Percentiles rank a stretch among this genome's conserved stretches.
These are phyloP conservation scores for Gymnopithys bicolor DNA, from an alignment of 2,797 vertebrate genomes.

Conservation along the genomic window DNA sequence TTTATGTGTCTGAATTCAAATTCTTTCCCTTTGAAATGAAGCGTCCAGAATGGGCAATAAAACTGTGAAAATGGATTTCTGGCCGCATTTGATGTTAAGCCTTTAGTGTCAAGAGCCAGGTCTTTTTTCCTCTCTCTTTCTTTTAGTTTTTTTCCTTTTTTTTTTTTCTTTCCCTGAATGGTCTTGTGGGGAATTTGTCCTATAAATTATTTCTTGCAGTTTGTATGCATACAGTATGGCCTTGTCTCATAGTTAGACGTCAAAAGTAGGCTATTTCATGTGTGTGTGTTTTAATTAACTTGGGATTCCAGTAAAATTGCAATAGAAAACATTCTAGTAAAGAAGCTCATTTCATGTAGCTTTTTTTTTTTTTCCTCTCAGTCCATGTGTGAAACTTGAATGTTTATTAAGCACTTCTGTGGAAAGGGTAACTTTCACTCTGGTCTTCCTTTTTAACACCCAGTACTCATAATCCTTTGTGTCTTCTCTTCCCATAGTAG, in stretches of 20 bases:
- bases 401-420: constrained; percentile 5
- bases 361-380: background rate
- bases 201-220: constrained; percentile 76
- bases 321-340: background rate
- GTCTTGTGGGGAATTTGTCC: constrained; percentile 75
- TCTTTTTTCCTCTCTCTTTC: constrained; percentile 64
- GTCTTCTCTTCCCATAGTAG: constrained; percentile 12
- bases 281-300: constrained; percentile 41
- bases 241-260: constrained; percentile 55
- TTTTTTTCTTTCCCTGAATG: constrained; percentile 29
- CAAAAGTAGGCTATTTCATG: constrained; percentile 21
- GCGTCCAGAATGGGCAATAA: constrained; percentile 90
- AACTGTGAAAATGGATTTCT: constrained; percentile 95
- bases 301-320: constrained; percentile 29
- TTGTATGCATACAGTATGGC: constrained; percentile 35
- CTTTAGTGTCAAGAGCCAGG: constrained; percentile 90
- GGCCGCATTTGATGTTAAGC: constrained; percentile 96
- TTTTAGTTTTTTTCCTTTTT: background rate
- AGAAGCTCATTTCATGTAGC: background rate
- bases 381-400: background rate
- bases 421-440: constrained; percentile 39
- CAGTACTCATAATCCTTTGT: constrained; percentile 20
- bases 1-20: constrained; percentile 88
- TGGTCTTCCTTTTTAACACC: background rate
- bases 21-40: constrained; percentile 90